Percentiles rank a stretch among this genome's conserved stretches.
These are phyloP conservation scores for Cyaniris semiargus DNA, from an alignment of 2,888 invertebrate genomes.

Conservation along the genomic window DNA sequence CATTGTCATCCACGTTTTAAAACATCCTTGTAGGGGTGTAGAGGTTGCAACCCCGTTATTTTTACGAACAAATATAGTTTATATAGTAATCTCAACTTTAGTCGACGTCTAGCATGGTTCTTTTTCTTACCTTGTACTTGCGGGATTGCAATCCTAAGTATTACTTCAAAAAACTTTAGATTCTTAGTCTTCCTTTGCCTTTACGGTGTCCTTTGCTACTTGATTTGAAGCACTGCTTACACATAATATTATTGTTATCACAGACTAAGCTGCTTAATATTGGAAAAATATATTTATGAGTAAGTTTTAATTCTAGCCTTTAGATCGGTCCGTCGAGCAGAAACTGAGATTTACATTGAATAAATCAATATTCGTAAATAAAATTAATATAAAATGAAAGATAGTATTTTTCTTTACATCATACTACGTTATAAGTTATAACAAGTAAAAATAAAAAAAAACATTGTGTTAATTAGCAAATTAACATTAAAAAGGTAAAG, in stretches of 20 bases:
- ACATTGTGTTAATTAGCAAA: background rate
- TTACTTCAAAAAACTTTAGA: background rate
- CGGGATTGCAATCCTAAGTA: background rate
- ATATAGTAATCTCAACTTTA: too few species aligned
- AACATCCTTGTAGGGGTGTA: background rate
- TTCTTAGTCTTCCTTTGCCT: background rate
- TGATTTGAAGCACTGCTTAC: constrained; percentile 3
- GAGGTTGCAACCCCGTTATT: background rate
- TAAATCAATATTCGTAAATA: too few species aligned
- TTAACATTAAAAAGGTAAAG: background rate
- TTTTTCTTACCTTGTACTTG: too few species aligned
- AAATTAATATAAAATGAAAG: too few species aligned
- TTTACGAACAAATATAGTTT: too few species aligned
- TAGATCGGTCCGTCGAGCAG: background rate
- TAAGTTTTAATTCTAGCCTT: background rate
- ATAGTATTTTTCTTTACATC: too few species aligned
- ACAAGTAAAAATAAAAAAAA: too few species aligned
- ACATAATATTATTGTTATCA: background rate
- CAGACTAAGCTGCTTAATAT: background rate
- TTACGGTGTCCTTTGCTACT: background rate
- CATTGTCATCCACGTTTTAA: background rate
- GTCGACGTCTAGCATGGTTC: too few species aligned
- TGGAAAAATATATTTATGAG: background rate
- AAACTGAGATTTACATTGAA: too few species aligned
- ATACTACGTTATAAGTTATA: too few species aligned